These are phyloP conservation scores for Lamellibrachia luymesi DNA, from an alignment of 1,140 invertebrate genomes.

Conservation along the genomic window DNA sequence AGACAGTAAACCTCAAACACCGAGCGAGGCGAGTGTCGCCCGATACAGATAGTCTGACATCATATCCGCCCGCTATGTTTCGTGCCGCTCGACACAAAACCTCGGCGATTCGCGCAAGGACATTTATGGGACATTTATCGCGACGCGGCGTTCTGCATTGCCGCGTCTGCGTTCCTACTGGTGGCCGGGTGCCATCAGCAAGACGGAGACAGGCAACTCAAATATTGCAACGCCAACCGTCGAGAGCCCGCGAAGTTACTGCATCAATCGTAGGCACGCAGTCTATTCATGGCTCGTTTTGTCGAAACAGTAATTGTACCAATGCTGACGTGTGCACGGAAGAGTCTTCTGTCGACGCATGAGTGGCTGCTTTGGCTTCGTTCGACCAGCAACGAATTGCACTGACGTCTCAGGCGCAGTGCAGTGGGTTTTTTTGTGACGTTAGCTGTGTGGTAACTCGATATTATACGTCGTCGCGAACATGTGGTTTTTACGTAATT, in stretches of 20 bases:
- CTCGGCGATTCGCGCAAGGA: neutral
- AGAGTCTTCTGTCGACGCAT: neutral
- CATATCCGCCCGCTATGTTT: neutral
- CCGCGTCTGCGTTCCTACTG: neutral
- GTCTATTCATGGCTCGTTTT: neutral
- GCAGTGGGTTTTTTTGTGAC: too few species aligned
- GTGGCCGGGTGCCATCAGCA: neutral
- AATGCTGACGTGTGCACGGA: neutral
- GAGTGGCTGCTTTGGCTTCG: neutral
- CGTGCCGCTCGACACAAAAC: neutral
- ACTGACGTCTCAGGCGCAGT: too few species aligned
- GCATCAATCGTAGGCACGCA: neutral
- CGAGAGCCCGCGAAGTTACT: neutral
- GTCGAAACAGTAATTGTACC: neutral
- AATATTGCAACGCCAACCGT: neutral
- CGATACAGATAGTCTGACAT: neutral
- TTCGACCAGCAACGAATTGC: neutral
- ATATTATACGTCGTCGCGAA: too few species aligned
- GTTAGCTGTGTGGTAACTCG: too few species aligned
- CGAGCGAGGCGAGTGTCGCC: neutral
- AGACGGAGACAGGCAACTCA: neutral
- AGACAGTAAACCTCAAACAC: neutral
- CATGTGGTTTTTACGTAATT: too few species aligned
- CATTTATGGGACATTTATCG: neutral
- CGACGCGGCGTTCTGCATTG: neutral